Evolutionary conservation across 2,113 vertebrate species (phyloP).

Genomic region (Otocyon megalotis): DNA sequence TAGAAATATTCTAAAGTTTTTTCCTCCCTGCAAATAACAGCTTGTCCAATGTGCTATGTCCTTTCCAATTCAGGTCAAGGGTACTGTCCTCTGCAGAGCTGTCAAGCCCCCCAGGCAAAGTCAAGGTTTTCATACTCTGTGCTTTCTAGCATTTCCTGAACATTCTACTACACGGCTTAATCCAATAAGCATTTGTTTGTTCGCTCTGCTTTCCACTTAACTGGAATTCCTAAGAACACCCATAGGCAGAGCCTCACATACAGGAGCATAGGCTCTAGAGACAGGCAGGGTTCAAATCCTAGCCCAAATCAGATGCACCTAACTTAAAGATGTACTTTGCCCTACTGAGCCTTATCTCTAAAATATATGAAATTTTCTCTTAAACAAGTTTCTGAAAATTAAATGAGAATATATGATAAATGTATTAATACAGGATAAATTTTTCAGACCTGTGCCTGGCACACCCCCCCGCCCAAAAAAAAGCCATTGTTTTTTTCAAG

Average conservation of each 20-base stretch:
- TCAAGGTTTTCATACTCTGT: background rate
- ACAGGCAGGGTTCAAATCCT: background rate
- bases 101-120: background rate
- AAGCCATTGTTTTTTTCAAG: background rate
- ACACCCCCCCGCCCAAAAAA: background rate
- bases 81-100: background rate
- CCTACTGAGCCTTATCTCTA: background rate
- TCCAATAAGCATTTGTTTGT: background rate
- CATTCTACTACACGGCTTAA: background rate
- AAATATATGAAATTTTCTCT: background rate
- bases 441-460: background rate
- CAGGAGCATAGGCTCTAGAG: background rate
- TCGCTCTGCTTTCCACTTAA: background rate
- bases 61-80: slow-evolving; percentile 45
- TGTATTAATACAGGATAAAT: background rate
- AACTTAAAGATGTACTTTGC: background rate
- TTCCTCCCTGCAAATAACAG: background rate
- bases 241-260: background rate
- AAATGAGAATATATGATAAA: background rate
- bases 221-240: background rate
- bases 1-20: slow-evolving; percentile 28
- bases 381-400: background rate
- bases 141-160: slow-evolving; percentile 24
- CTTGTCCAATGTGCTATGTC: background rate
- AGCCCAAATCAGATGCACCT: background rate